phyloP scores from a whole-genome alignment of 2,113 vertebrate species.

The Naja naja region DNA sequence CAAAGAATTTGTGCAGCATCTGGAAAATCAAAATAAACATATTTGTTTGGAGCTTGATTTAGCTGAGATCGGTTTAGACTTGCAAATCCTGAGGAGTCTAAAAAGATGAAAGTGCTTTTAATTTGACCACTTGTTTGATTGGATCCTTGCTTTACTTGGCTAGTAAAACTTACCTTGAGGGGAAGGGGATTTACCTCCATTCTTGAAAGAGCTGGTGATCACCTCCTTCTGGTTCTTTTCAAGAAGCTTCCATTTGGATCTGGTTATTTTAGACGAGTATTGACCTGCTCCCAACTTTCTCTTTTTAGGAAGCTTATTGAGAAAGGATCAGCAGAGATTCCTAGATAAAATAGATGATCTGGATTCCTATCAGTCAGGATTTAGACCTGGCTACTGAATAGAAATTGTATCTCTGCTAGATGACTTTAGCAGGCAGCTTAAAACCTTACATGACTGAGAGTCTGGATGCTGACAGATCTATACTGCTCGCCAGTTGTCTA shows the following conservation, averaged over 20 bases:
- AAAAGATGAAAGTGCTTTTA: not conserved
- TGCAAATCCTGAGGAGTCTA: not conserved
- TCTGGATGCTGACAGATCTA: not conserved
- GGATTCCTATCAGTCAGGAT: not conserved
- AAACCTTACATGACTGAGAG: not conserved
- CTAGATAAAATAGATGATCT: not conserved
- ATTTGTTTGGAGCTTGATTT: not conserved
- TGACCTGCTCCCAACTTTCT: not conserved
- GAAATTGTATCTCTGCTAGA: not conserved
- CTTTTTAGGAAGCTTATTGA: not conserved
- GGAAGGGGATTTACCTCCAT: not conserved
- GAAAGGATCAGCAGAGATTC: not conserved
- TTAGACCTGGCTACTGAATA: not conserved
- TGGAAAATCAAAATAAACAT: not conserved
- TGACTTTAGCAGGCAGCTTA: not conserved
- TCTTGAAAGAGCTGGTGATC: not conserved
- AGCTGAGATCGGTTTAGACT: not conserved
- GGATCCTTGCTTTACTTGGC: not conserved
- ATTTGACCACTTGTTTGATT: not conserved
- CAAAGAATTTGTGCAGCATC: not conserved
- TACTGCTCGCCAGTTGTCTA: not conserved
- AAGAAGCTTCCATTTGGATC: not conserved
- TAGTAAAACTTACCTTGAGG: not conserved
- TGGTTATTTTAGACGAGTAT: not conserved
- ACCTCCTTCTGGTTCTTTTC: not conserved